These are phyloP conservation scores for Dipodomys spectabilis DNA, from an alignment of 2,113 vertebrate genomes.

Conservation along the genomic window DNA sequence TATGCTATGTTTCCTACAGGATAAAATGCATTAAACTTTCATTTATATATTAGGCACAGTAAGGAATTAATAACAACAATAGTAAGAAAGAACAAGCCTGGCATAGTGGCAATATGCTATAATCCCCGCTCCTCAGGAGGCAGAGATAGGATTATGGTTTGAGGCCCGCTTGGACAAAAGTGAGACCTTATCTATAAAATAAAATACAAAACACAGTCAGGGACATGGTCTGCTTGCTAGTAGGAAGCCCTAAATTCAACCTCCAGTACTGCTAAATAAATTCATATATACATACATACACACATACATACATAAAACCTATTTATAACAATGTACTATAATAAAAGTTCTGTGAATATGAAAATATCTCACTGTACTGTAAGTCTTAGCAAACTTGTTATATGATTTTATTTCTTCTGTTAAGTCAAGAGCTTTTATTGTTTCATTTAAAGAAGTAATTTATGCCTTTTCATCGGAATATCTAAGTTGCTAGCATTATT, in stretches of 20 bases:
- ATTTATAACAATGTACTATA: not conserved
- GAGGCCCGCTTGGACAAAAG: too few species aligned
- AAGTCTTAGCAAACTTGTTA: not conserved
- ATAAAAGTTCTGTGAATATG: not conserved
- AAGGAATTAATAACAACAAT: not conserved
- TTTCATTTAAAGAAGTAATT: conserved; percentile 3
- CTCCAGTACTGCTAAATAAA: too few species aligned
- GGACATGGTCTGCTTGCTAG: too few species aligned
- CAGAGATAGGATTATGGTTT: too few species aligned
- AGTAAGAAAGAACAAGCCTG: not conserved
- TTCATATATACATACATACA: too few species aligned
- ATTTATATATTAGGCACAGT: not conserved
- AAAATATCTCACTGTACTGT: not conserved
- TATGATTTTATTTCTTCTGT: not conserved
- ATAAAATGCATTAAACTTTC: not conserved
- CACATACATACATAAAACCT: too few species aligned
- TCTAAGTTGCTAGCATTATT: not conserved
- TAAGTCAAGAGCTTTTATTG: not conserved
- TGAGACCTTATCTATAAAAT: too few species aligned
- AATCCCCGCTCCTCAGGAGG: too few species aligned
- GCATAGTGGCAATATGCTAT: too few species aligned
- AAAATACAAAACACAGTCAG: not conserved
- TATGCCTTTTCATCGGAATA: not conserved
- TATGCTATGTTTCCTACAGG: not conserved
- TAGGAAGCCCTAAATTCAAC: too few species aligned